Evolutionary conservation across 2,888 invertebrate species (phyloP).

Genomic region (Micoletzkya japonica): DNA sequence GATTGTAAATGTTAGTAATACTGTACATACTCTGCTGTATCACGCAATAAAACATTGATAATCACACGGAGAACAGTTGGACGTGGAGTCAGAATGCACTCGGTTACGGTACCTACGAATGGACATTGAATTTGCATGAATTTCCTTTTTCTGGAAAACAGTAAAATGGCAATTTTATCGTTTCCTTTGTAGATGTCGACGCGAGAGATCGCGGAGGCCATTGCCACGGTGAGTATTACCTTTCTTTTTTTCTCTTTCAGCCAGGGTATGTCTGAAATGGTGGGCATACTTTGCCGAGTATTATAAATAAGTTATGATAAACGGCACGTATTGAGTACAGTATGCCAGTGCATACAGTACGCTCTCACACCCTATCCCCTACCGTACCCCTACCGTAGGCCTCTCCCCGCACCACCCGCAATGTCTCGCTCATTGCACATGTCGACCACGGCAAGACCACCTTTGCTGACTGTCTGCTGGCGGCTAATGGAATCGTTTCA

Average conservation of each 20-base stretch:
- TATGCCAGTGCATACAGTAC: too few relatives aligned
- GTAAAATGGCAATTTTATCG: too few relatives aligned
- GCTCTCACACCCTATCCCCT: too few relatives aligned
- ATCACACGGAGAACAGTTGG: not conserved
- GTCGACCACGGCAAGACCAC: constrained; percentile 63
- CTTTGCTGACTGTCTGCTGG: constrained; percentile 55
- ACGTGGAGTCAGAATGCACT: not conserved
- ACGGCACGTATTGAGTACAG: too few relatives aligned
- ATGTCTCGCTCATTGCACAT: constrained; percentile 62
- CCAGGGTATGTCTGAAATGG: too few relatives aligned
- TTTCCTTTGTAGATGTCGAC: constrained; percentile 16
- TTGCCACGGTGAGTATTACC: constrained; percentile 14
- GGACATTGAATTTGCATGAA: too few relatives aligned
- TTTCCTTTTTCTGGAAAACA: too few relatives aligned
- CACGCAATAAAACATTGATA: too few relatives aligned
- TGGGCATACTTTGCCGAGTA: too few relatives aligned
- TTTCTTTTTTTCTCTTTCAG: too few relatives aligned
- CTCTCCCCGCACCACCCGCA: constrained; percentile 51
- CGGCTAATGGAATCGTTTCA: constrained; percentile 46
- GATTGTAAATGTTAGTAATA: not conserved
- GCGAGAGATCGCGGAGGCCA: constrained; percentile 3
- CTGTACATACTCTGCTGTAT: not conserved
- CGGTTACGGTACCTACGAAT: constrained; percentile 4
- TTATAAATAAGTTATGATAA: too few relatives aligned
- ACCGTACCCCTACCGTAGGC: too few relatives aligned